Base-by-base conservation (phyloP, 1,140 invertebrate species). In the Heliothis virescens region DNA sequence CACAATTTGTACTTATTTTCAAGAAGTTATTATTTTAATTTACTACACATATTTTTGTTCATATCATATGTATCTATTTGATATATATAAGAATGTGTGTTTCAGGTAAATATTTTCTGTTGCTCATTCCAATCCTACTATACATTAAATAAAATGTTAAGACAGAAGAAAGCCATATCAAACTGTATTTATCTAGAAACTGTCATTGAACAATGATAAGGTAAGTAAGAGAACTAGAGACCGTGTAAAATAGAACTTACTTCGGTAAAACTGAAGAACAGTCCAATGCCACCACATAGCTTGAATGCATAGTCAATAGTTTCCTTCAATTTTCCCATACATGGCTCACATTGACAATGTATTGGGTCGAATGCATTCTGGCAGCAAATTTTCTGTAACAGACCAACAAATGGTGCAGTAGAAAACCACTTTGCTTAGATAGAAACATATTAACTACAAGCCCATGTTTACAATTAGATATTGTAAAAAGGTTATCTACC, bases 201-300 rank as follows among this genome's bases (percentile, higher is more conserved):
- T 74, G 12, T 60, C 34, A 62, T 59, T 62, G 57, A 57, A 48
- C 57, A 74, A 47, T 60, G 72, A 75, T 50, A 62, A 41, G 50
- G 13, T 26, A 50, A 60, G 13, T 26, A 50, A 62, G 18, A 47
- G 50, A 74, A 48, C 15, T 74, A 50, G 41, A 47, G 72, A 62
- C 4, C 29, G 29, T 53, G 34, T 11, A 62, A 12, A 47, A 50
- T 53, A 63, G 11, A 15, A 78, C 48, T 95, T 96, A 99, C 99
- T 98, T 99, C 98, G 67, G 98, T 99, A 91, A 99, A 99, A 90
- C 98, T 99, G 95, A 99, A 99, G 95, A 99, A 99, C 41, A 99
- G 95, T 80, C 98, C 98, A 86, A 99, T 97, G 72, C 98, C 98
- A 71, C 99, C 99, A 87, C 98, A 98, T 4, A 98, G 95, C 92